These are phyloP conservation scores for Leptinotarsa rubiginosa DNA, from an alignment of 2,888 invertebrate genomes.

Conservation along the genomic window DNA sequence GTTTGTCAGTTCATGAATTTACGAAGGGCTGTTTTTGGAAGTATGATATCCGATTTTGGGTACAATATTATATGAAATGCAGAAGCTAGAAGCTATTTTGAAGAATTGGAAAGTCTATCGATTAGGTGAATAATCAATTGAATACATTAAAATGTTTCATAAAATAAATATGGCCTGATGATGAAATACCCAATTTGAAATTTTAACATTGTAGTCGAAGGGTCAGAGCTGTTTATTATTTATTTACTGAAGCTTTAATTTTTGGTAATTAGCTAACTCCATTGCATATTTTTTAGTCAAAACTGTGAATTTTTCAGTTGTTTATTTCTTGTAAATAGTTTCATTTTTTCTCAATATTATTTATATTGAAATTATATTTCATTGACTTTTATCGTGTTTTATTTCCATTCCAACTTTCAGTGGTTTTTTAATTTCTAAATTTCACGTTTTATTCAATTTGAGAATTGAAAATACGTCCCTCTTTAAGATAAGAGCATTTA, in stretches of 20 bases:
- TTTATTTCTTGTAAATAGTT: background rate
- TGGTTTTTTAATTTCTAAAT: background rate
- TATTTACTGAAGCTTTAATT: background rate
- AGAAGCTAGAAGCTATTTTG: background rate
- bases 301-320: background rate
- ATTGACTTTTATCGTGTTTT: background rate
- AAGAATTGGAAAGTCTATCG: background rate
- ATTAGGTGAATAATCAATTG: background rate
- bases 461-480: too few relatives aligned
- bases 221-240: background rate
- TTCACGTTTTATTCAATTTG: too few relatives aligned
- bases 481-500: too few relatives aligned
- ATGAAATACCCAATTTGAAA: background rate
- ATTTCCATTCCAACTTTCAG: background rate
- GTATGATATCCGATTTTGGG: too few relatives aligned
- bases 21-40: too few relatives aligned
- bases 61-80: too few relatives aligned
- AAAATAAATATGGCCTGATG: background rate
- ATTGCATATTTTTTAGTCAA: background rate
- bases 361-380: constrained; percentile 3
- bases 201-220: background rate
- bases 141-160: background rate
- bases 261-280: background rate
- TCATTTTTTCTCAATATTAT: background rate
- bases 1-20: too few relatives aligned